These are phyloP conservation scores for Ranitomeya imitator DNA, from an alignment of 2,113 vertebrate genomes.

Conservation along the genomic window DNA sequence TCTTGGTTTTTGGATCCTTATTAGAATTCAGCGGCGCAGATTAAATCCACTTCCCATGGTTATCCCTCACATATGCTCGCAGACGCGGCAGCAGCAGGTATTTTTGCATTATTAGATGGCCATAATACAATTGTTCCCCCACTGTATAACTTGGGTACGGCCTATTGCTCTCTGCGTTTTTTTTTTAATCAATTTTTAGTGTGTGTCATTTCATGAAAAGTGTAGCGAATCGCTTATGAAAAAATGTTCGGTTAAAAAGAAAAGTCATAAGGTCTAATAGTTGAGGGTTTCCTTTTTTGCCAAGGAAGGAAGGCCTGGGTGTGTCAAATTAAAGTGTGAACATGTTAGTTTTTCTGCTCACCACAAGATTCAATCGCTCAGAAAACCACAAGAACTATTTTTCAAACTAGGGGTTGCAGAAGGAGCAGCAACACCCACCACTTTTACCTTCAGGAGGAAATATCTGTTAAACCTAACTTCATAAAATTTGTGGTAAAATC, in stretches of 20 bases:
- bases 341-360: constrained; percentile 60
- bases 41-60: no score
- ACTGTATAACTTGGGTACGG: no score
- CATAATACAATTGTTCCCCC: no score
- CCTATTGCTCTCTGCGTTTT: no score
- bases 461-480: background rate
- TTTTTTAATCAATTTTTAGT: background rate
- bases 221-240: background rate
- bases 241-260: background rate
- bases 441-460: background rate
- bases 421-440: constrained; percentile 15
- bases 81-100: no score
- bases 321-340: constrained; percentile 60
- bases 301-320: constrained; percentile 56
- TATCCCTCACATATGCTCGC: no score
- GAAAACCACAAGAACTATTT: constrained; percentile 59
- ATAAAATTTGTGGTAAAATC: background rate
- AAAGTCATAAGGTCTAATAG: background rate
- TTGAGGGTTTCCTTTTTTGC: background rate
- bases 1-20: no score
- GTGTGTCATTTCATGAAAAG: background rate
- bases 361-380: constrained; percentile 29
- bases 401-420: constrained; percentile 22
- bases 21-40: no score
- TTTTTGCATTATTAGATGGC: no score